Evolutionary conservation across 1,140 invertebrate species (phyloP), one percentile per base, ranked within the genome.

Genomic region (Spodoptera frugiperda): DNA sequence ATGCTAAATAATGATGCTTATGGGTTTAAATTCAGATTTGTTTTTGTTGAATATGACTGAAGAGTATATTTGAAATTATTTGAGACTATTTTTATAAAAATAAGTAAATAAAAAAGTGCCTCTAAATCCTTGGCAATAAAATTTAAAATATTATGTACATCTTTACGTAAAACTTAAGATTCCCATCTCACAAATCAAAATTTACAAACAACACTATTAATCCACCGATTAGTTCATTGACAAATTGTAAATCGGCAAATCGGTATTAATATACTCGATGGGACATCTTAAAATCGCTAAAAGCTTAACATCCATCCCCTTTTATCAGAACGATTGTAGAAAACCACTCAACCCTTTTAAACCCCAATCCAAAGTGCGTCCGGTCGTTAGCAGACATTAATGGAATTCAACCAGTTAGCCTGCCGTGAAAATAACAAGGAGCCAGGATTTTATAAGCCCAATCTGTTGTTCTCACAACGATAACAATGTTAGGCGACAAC

Each of bases 291-390:
- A 91, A 92, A 93, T 89, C 91, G 86, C 85, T 90, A 84, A 92
- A 91, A 92, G 91, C 91, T 90, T 83, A 90, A 91, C 90, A 91
- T 91, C 84, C 84, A 88, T 89, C 87, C 89, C 87, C 89, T 90
- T 93, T 93, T 93, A 92, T 93, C 90, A 90, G 91, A 87, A 90
- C 89, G 90, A 93, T 92, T 93, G 90, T 93, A 92, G 91, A 89
- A 92, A 92, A 93, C 91, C 91, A 93, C 91, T 93, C 90, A 92
- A 93, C 92, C 91, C 92, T 93, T 93, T 93, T 92, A 92, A 92
- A 90, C 89, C 92, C 87, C 90, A 92, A 92, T 92, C 87, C 89
- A 85, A 91, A 92, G 91, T 89, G 89, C 89, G 92, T 92, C 91
- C 91, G 92, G 92, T 93, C 90, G 92, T 93, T 92, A 93, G 90